These are phyloP conservation scores for Momotus momota DNA, from an alignment of 2,797 vertebrate genomes.

Conservation along the genomic window DNA sequence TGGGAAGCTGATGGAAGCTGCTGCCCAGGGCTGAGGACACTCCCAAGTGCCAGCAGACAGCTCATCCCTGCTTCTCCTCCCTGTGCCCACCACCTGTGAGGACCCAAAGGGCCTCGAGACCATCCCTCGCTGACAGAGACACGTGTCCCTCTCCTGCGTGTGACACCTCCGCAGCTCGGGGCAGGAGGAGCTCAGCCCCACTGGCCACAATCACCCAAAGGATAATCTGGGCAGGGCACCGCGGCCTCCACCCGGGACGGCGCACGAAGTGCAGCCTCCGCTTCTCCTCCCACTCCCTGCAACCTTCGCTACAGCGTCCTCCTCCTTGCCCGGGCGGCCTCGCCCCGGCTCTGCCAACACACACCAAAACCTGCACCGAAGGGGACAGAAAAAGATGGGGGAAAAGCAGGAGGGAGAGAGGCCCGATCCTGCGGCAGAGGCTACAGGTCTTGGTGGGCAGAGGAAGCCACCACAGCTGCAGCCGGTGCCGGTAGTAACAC, in stretches of 20 bases:
- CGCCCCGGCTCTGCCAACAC: neutral
- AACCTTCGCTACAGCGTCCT: neutral
- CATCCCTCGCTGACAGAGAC: neutral
- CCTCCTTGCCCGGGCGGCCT: neutral
- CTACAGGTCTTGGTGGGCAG: neutral
- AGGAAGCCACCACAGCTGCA: neutral
- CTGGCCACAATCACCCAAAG: neutral
- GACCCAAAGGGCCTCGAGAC: neutral
- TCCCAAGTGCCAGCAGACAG: neutral
- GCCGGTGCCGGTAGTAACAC: neutral
- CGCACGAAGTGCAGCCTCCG: fast-evolving
- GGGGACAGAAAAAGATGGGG: neutral
- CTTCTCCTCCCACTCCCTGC: neutral
- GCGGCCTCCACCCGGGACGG: neutral
- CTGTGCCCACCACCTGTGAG: fast-evolving
- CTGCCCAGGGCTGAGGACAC: neutral
- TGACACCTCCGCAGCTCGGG: fast-evolving
- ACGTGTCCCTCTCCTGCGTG: neutral
- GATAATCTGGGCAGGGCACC: neutral
- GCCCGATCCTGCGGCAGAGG: neutral
- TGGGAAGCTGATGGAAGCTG: neutral
- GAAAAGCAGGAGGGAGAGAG: neutral
- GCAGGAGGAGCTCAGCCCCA: neutral
- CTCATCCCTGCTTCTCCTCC: neutral
- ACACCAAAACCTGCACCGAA: fast-evolving